Evolutionary conservation across 2,888 invertebrate genomes (phyloP).

Genomic region (Amblyjoppa fuscipennis): DNA sequence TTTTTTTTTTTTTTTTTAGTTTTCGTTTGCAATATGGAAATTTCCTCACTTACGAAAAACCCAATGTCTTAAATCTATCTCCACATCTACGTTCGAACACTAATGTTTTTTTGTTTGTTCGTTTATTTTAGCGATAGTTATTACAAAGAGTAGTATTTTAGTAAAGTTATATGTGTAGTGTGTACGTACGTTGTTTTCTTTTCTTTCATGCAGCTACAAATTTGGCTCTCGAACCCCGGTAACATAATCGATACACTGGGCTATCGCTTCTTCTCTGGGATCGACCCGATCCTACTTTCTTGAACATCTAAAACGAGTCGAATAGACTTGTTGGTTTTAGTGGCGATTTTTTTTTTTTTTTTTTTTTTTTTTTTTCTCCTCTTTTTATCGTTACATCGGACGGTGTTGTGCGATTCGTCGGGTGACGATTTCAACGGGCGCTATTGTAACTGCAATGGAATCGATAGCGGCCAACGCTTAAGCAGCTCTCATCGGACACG

Average conservation of each 20-base stretch:
- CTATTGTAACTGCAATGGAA: constrained; percentile 77
- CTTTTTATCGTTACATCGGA: neutral
- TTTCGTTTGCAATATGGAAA: no score
- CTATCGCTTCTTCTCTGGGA: constrained; percentile 31
- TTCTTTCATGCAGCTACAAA: constrained; percentile 56
- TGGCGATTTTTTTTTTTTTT: constrained; percentile 6
- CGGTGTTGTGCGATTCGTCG: constrained; percentile 20
- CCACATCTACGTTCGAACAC: neutral
- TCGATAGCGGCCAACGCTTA: constrained; percentile 73
- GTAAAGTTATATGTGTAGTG: neutral
- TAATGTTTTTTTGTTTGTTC: neutral
- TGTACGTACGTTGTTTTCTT: constrained; percentile 43
- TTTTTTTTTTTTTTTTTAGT: no score
- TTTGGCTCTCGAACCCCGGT: constrained; percentile 62
- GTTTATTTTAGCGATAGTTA: neutral
- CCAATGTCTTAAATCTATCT: no score
- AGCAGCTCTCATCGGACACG: constrained; percentile 54
- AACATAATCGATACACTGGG: constrained; percentile 53
- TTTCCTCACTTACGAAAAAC: no score
- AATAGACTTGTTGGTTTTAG: neutral
- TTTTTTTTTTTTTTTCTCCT: constrained; percentile 7
- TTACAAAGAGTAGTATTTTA: neutral
- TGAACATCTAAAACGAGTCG: neutral
- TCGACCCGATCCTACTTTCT: constrained; percentile 16
- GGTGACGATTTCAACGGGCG: constrained; percentile 61